A percentile compares a stretch with the other conserved stretches of the same genome.
Conservation (phyloP, 2,113 vertebrate species). For the Ia io region DNA sequence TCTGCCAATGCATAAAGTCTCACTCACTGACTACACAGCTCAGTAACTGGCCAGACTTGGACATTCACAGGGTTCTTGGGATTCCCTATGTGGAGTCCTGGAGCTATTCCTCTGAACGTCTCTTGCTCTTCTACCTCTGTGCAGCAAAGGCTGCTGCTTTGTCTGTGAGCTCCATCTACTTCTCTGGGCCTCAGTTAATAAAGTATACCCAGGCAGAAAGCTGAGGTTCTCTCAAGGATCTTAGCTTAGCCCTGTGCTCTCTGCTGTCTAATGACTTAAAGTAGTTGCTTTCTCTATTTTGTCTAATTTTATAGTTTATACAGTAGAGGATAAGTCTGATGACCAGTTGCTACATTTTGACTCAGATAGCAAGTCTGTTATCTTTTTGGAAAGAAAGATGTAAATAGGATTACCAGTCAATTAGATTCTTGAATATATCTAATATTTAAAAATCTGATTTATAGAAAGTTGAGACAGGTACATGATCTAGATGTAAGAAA, state of each 20-base stretch:
- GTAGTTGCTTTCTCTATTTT: neutral
- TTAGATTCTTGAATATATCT: constrained; percentile 10
- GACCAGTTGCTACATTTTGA: neutral
- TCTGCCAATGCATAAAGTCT: neutral
- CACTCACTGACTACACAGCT: fast-evolving
- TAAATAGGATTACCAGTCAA: neutral
- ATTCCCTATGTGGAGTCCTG: neutral
- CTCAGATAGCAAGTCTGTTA: neutral
- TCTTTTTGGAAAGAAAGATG: neutral
- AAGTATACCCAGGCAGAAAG: neutral
- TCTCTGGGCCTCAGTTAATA: neutral
- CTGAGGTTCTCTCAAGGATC: neutral
- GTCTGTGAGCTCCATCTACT: neutral
- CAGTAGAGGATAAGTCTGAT: neutral
- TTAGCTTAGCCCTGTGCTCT: neutral
- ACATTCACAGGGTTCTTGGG: neutral
- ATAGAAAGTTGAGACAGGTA: neutral
- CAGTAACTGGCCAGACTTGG: neutral
- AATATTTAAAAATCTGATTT: constrained; percentile 26
- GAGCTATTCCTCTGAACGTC: neutral
- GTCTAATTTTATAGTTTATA: neutral
- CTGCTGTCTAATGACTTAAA: neutral
- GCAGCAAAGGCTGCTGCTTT: neutral
- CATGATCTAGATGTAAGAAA: neutral
- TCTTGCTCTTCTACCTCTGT: neutral